Percentiles rank a stretch among this genome's conserved stretches.
Evolutionary conservation across 2,888 invertebrate genomes (phyloP).

Genomic region (Acleris emargana): DNA sequence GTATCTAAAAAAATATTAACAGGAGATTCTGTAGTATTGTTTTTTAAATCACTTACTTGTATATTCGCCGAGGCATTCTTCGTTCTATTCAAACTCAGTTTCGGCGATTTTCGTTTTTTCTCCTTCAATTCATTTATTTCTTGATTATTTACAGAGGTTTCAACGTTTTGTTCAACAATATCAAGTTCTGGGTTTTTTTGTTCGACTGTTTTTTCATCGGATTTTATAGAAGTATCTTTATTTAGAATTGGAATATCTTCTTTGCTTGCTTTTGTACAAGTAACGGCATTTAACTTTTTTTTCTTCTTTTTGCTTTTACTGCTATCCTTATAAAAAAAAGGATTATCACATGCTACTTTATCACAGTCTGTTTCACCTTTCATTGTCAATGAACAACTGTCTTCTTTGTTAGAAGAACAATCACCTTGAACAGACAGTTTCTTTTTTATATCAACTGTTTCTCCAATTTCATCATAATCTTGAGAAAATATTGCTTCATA

Average conservation of each 20-base stretch:
- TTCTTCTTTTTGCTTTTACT: not conserved
- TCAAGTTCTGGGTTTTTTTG: conserved; percentile 14
- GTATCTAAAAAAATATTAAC: conserved; percentile 3
- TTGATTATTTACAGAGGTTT: conserved; percentile 1
- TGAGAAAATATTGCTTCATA: not conserved
- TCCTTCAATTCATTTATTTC: conserved; percentile 1
- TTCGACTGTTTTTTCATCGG: conserved; percentile 1
- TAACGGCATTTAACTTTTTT: too few species aligned
- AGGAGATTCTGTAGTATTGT: not conserved
- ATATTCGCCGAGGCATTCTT: not conserved
- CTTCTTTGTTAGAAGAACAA: not conserved
- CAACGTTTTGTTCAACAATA: conserved; percentile 1
- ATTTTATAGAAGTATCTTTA: not conserved
- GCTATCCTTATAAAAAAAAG: conserved; percentile 11
- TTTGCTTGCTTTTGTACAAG: not conserved
- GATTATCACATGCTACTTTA: not conserved
- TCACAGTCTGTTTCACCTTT: not conserved
- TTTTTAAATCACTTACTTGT: not conserved
- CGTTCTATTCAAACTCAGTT: conserved; percentile 14
- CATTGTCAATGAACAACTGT: not conserved
- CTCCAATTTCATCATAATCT: conserved; percentile 6
- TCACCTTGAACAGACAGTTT: not conserved
- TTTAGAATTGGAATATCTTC: not conserved
- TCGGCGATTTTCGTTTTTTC: conserved; percentile 22
- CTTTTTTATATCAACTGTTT: not conserved